Percentiles rank a stretch among this genome's conserved stretches.
phyloP scores from a whole-genome alignment of 2,113 vertebrate genomes.

The Rostratula benghalensis region DNA sequence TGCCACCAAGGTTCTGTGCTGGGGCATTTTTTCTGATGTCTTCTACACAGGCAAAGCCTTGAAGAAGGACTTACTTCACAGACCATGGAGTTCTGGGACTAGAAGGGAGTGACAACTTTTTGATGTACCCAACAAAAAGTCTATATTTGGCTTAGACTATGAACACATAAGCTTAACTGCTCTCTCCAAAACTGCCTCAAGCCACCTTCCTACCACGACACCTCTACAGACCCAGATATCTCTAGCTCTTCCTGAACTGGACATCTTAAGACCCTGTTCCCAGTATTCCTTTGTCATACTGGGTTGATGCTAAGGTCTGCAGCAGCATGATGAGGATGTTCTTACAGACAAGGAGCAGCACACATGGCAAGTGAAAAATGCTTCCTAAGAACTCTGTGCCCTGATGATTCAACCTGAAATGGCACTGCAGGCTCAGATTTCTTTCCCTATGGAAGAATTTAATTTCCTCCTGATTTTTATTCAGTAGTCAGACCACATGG shows the following conservation, averaged over 20 bases:
- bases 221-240: neutral
- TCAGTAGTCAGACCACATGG: neutral
- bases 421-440: neutral
- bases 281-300: neutral
- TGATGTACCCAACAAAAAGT: neutral
- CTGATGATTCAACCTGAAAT: neutral
- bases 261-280: neutral
- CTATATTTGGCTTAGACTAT: neutral
- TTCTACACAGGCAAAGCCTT: neutral
- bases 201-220: neutral
- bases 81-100: neutral
- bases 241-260: neutral
- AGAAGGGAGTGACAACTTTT: neutral
- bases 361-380: neutral
- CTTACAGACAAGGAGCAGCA: neutral
- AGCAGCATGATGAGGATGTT: neutral
- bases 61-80: neutral
- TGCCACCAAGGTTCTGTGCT: neutral
- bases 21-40: neutral
- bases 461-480: neutral
- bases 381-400: rapidly evolving
- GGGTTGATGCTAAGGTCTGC: neutral
- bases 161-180: neutral
- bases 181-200: neutral
- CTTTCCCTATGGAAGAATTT: neutral